Conservation (phyloP, 2,113 vertebrate genomes). For the Eptesicus fuscus region DNA sequence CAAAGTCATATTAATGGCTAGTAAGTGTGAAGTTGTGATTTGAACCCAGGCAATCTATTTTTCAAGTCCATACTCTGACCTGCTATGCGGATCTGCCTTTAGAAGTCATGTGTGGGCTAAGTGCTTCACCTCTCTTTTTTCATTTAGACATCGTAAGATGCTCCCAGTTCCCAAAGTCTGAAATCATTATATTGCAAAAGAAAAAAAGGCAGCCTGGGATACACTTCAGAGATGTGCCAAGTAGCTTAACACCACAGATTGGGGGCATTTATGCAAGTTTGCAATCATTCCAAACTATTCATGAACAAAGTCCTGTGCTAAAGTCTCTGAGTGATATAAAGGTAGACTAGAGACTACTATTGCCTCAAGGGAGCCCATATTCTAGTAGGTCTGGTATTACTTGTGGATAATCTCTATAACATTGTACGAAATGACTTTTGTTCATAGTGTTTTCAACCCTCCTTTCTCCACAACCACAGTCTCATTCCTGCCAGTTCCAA, state of each 20-base stretch:
- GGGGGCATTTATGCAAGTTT: neutral
- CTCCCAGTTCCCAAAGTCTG: neutral
- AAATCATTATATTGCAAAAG: neutral
- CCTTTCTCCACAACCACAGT: neutral
- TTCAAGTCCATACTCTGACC: neutral
- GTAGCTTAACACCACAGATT: neutral
- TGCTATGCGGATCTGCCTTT: neutral
- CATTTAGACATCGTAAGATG: neutral
- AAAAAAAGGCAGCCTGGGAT: neutral
- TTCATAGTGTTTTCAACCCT: neutral
- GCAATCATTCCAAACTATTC: neutral
- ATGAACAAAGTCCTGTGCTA: neutral
- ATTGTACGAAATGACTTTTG: neutral
- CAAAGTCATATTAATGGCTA: neutral
- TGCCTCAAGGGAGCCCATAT: neutral
- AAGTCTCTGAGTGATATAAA: neutral
- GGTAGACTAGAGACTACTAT: neutral
- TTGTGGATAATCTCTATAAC: neutral
- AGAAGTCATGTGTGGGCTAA: neutral
- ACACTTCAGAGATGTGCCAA: neutral
- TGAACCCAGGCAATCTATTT: neutral
- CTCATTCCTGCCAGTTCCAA: neutral
- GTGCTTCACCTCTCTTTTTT: neutral
- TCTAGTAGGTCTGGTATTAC: neutral
- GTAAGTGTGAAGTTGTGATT: neutral